These are phyloP conservation scores for Tachysurus fulvidraco DNA, from an alignment of 2,113 vertebrate genomes.

Conservation along the genomic window DNA sequence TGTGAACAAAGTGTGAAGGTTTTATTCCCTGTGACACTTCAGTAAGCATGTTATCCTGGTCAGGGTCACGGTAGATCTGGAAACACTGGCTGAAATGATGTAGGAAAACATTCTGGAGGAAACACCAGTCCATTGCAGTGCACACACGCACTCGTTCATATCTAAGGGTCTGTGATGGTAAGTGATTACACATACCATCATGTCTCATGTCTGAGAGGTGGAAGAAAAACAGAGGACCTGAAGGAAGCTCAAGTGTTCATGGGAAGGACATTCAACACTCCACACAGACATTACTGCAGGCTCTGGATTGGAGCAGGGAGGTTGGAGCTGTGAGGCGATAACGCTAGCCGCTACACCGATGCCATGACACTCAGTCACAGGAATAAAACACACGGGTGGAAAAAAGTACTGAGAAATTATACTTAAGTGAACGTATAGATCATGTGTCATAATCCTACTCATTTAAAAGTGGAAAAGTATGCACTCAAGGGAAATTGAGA, in stretches of 20 bases:
- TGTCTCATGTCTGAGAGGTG: neutral
- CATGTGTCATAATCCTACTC: neutral
- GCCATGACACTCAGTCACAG: neutral
- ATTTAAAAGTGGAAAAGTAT: neutral
- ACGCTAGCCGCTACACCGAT: neutral
- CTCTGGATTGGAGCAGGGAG: neutral
- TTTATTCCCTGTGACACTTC: neutral
- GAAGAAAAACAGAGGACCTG: neutral
- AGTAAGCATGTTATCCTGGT: neutral
- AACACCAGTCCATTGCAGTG: neutral
- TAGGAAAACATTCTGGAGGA: neutral
- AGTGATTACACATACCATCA: neutral
- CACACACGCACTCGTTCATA: no score
- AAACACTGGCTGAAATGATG: neutral
- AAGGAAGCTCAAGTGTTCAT: neutral
- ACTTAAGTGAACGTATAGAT: neutral
- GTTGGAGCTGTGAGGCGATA: neutral
- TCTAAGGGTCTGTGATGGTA: no score
- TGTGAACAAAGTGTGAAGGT: neutral
- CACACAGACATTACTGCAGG: neutral
- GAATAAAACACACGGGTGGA: neutral
- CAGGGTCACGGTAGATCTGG: neutral
- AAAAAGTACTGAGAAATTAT: neutral
- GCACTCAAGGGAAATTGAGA: neutral
- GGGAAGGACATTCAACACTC: neutral